Conservation (phyloP, 2,113 vertebrate genomes). For the Kobus ellipsiprymnus region DNA sequence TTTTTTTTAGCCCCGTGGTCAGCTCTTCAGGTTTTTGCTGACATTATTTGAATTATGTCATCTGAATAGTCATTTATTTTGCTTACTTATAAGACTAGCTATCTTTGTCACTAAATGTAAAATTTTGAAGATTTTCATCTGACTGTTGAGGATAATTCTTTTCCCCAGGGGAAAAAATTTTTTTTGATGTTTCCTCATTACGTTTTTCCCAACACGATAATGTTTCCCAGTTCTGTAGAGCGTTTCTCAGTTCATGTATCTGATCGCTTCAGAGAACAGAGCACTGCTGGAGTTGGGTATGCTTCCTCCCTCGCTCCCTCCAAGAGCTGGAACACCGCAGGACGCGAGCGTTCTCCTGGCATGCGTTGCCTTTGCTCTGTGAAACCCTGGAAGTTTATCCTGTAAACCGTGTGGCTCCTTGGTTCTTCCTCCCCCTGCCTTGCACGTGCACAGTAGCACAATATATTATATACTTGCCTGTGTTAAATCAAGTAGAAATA, state of each 20-base stretch:
- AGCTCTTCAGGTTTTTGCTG: neutral
- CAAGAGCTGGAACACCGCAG: rapidly evolving
- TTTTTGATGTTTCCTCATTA: neutral
- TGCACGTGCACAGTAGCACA: rapidly evolving
- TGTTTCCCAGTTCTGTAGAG: neutral
- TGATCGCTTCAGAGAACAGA: neutral
- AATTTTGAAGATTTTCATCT: neutral
- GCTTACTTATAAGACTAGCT: neutral
- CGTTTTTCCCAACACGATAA: neutral
- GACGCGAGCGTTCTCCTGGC: rapidly evolving
- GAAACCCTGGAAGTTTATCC: neutral
- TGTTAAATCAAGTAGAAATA: rapidly evolving
- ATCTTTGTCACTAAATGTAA: neutral
- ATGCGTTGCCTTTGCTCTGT: rapidly evolving
- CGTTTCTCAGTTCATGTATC: neutral
- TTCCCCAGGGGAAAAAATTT: neutral
- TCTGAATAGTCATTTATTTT: neutral
- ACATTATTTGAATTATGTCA: rapidly evolving
- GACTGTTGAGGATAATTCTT: neutral
- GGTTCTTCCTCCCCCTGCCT: neutral
- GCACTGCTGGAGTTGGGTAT: rapidly evolving
- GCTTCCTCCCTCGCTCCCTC: too few species aligned
- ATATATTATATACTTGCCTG: rapidly evolving
- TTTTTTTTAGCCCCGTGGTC: rapidly evolving
- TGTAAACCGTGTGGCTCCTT: rapidly evolving